Conservation (phyloP, 2,888 invertebrate species). For the Agapetus fuscipes region DNA sequence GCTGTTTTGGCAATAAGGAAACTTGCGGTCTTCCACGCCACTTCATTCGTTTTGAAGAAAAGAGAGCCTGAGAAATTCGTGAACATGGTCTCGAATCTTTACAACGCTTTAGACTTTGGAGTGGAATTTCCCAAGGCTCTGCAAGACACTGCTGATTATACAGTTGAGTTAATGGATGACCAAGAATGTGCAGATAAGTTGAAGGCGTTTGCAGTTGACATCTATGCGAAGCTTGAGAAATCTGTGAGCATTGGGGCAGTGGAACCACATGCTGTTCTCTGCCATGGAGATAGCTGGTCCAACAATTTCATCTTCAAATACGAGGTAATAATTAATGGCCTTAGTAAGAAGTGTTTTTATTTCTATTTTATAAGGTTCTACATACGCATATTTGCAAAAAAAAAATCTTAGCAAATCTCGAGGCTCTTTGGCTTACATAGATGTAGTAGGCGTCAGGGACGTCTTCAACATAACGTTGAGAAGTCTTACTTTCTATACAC, state of each 20-base stretch:
- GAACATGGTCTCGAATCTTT: neutral
- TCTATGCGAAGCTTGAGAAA: neutral
- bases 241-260: neutral
- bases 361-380: too few relatives aligned
- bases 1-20: constrained; percentile 5
- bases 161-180: constrained; percentile 4
- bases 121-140: constrained; percentile 1
- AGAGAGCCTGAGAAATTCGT: constrained; percentile 5
- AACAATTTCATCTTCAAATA: constrained; percentile 19
- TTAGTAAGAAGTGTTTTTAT: too few relatives aligned
- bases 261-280: constrained; percentile 8
- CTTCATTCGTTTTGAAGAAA: constrained; percentile 12
- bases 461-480: too few relatives aligned
- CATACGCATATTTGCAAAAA: too few relatives aligned
- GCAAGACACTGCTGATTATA: neutral
- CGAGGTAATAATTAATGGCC: constrained; percentile 11
- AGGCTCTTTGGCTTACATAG: too few relatives aligned
- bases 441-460: too few relatives aligned
- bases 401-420: too few relatives aligned
- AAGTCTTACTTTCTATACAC: too few relatives aligned
- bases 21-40: constrained; percentile 8
- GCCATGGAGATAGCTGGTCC: constrained; percentile 17
- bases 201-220: neutral
- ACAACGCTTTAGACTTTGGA: neutral
- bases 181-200: constrained; percentile 2